These are phyloP conservation scores for Cerastoderma edule DNA, from an alignment of 2,888 invertebrate species.

Conservation along the genomic window DNA sequence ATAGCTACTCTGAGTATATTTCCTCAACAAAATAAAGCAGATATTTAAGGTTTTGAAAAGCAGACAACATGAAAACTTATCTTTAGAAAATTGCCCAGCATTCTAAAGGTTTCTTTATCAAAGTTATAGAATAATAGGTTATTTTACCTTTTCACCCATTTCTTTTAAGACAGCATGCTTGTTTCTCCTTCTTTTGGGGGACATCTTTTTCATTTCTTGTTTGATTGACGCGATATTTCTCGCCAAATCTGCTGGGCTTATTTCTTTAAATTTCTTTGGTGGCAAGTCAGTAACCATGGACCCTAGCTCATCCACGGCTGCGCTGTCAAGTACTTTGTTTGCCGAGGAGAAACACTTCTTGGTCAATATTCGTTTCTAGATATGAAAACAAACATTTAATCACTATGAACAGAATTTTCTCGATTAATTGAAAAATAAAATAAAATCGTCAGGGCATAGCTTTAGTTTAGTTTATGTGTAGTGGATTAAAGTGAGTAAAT, in stretches of 20 bases:
- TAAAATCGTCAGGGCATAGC: no score
- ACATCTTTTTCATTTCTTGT: conserved; percentile 24
- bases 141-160: conserved; percentile 42
- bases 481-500: no score
- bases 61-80: no score
- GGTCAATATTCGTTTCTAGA: conserved; percentile 29
- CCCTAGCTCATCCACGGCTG: conserved; percentile 31
- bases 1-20: no score
- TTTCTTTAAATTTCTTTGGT: conserved; percentile 29
- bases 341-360: conserved; percentile 25
- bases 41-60: no score
- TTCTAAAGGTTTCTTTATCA: no score
- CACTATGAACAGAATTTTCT: background rate
- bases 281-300: conserved; percentile 40
- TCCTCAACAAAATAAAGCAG: no score
- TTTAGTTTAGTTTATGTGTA: no score
- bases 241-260: conserved; percentile 33
- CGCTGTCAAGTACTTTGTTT: conserved; percentile 3
- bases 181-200: conserved; percentile 1
- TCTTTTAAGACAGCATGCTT: conserved; percentile 30
- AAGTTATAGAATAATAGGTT: no score
- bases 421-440: background rate
- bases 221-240: conserved; percentile 31
- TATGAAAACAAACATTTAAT: background rate
- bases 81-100: no score